These are phyloP conservation scores for Drepana falcataria DNA, from an alignment of 2,888 invertebrate genomes.

Conservation along the genomic window DNA sequence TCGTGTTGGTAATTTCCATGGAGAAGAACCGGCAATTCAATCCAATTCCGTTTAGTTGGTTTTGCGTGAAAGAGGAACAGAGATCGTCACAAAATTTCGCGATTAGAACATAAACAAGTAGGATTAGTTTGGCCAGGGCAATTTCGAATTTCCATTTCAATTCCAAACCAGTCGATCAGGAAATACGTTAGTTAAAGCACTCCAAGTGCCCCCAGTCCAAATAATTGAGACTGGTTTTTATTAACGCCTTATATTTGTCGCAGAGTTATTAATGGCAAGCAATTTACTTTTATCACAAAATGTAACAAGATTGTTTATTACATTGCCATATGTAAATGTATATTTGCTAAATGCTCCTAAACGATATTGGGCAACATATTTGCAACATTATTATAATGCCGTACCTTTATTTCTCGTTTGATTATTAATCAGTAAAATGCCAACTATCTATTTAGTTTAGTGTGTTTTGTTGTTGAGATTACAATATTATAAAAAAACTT, in stretches of 20 bases:
- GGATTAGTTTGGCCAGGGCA: not conserved
- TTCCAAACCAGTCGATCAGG: slow-evolving; percentile 21
- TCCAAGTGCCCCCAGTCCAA: slow-evolving; percentile 10
- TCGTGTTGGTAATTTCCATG: no score
- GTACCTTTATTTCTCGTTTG: no score
- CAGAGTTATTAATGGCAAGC: not conserved
- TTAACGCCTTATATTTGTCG: not conserved
- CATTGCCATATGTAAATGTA: not conserved
- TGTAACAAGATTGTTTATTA: not conserved
- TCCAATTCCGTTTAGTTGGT: no score
- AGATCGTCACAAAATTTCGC: no score
- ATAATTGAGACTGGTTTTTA: slow-evolving; percentile 1
- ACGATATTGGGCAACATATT: not conserved
- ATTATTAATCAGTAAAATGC: no score
- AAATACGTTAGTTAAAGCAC: slow-evolving; percentile 15
- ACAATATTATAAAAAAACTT: no score
- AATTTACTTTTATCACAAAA: not conserved
- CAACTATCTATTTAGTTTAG: no score
- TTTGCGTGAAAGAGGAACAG: no score
- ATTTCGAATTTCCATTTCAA: slow-evolving; percentile 5
- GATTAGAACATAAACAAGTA: not conserved
- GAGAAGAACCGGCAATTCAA: no score
- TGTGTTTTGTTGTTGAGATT: no score
- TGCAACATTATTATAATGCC: no score
- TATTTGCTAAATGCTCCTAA: not conserved